These are phyloP conservation scores for Eubasilissa regina DNA, from an alignment of 1,140 invertebrate genomes.

Conservation along the genomic window DNA sequence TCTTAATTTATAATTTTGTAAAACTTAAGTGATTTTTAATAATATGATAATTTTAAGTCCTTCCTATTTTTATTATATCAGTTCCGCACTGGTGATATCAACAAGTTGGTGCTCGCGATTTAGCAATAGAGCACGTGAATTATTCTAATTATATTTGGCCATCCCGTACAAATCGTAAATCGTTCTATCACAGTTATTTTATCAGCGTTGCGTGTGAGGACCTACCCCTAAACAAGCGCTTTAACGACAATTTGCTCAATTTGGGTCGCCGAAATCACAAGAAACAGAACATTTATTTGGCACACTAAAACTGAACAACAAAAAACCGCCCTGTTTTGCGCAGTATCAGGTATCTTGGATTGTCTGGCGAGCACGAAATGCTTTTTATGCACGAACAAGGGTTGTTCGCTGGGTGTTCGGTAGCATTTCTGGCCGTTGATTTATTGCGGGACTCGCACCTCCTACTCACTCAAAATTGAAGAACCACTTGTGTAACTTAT, in stretches of 20 bases:
- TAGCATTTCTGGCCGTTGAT: slow-evolving; percentile 12
- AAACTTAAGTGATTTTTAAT: too few relatives aligned
- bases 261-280: slow-evolving; percentile 15
- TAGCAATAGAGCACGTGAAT: slow-evolving; percentile 16
- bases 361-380: slow-evolving; percentile 3
- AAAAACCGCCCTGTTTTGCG: not conserved
- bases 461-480: not conserved
- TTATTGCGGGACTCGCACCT: slow-evolving; percentile 20
- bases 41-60: too few relatives aligned
- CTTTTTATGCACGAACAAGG: slow-evolving; percentile 21
- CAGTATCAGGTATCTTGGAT: slow-evolving; percentile 22
- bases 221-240: slow-evolving; percentile 4
- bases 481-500: too few relatives aligned
- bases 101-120: slow-evolving; percentile 34
- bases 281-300: slow-evolving; percentile 24
- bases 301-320: not conserved
- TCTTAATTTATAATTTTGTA: too few relatives aligned
- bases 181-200: not conserved
- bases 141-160: slow-evolving; percentile 30
- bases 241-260: slow-evolving; percentile 36
- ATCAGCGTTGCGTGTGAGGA: slow-evolving; percentile 24
- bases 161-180: slow-evolving; percentile 23
- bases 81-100: not conserved
- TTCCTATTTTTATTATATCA: too few relatives aligned
- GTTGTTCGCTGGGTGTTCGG: not conserved